Evolutionary conservation across 1,140 invertebrate genomes (phyloP), one percentile per base, ranked within the genome.

Genomic region (Diorhabda carinulata): DNA sequence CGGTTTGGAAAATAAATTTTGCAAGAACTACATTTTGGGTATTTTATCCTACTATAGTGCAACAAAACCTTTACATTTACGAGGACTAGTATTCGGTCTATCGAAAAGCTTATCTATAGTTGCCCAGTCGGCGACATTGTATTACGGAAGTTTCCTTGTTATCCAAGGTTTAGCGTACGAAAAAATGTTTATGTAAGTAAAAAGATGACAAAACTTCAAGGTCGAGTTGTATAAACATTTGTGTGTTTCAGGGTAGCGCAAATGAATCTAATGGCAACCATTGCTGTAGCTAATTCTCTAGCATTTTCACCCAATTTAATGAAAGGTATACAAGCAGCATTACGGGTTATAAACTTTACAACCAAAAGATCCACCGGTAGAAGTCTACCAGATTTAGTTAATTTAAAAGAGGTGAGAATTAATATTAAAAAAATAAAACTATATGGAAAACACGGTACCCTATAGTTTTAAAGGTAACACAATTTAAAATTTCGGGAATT

Each of bases 221-320:
- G 25, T 25, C 25, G 25, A 25, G 25, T 25, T 25, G 25, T 25
- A 25, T 25, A 25, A 25, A 25, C 25, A 25, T 25, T 25, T 1
- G 25, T 47, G 5, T 58, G 8, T 65, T 59, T 57, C 56, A 93
- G 91, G 79, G 92, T 96, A n/a, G 91, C 92, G 7, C 90, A 94
- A 79, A 88, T 91, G 0, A 81, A 96, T 7, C 88, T 96, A 56
- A 91, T 95, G 76, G 94, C 94, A 2, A 91, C 92, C 0, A 92
- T 91, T 89, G 92, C 93, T 86, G 84, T 96, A 77, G 93, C 92
- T 0, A 91, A 95, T 76, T 89, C 92, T 0, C 80, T 94, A 10
- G 90, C 92, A 1, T 94, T 92, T 78, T 91, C 93, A 3, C 93
- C 94, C 0, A 96, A 96, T 80, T 93, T 94, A 74, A 89, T 90